Percentiles rank a stretch among this genome's conserved stretches.
phyloP scores from a whole-genome alignment of 2,888 invertebrate species.

The Liopterus haemorrhoidalis region DNA sequence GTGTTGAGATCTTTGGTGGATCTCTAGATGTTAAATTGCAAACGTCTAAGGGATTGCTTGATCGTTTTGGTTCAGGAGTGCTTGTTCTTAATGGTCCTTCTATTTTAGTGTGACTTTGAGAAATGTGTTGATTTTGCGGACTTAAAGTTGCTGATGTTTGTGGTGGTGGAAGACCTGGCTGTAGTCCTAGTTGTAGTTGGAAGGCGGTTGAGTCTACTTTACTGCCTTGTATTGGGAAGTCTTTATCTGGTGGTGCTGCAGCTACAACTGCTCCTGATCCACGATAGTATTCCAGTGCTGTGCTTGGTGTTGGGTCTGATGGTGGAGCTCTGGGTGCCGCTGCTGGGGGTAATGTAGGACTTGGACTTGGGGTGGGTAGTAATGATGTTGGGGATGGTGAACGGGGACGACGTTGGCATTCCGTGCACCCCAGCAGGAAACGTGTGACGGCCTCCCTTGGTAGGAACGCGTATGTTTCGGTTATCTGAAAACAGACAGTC shows the following conservation, averaged over 20 bases:
- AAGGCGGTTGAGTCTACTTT: conserved; percentile 30
- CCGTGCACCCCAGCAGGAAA: conserved; percentile 89
- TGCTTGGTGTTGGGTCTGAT: conserved; percentile 25
- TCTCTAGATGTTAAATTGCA: conserved; percentile 58
- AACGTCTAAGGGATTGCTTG: conserved; percentile 58
- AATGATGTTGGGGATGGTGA: conserved; percentile 57
- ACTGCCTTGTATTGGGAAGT: conserved; percentile 32
- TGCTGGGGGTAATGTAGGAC: conserved; percentile 37
- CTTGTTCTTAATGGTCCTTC: conserved; percentile 35
- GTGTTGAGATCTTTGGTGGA: conserved; percentile 44
- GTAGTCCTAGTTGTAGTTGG: conserved; percentile 26
- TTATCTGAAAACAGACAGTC: conserved; percentile 66
- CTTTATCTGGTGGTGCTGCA: conserved; percentile 29
- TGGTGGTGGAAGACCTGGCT: conserved; percentile 24
- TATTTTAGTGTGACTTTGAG: conserved; percentile 36
- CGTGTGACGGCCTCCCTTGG: conserved; percentile 95
- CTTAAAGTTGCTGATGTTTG: conserved; percentile 23
- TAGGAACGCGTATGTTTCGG: conserved; percentile 91
- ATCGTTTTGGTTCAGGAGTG: conserved; percentile 42
- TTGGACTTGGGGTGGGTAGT: conserved; percentile 42
- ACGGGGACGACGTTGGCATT: conserved; percentile 78
- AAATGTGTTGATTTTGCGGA: conserved; percentile 30
- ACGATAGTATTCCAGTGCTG: too few species aligned
- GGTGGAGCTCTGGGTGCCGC: conserved; percentile 32
- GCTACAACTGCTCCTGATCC: too few species aligned